phyloP scores from a whole-genome alignment of 2,797 vertebrate species.

The Enteromius anoplus region DNA sequence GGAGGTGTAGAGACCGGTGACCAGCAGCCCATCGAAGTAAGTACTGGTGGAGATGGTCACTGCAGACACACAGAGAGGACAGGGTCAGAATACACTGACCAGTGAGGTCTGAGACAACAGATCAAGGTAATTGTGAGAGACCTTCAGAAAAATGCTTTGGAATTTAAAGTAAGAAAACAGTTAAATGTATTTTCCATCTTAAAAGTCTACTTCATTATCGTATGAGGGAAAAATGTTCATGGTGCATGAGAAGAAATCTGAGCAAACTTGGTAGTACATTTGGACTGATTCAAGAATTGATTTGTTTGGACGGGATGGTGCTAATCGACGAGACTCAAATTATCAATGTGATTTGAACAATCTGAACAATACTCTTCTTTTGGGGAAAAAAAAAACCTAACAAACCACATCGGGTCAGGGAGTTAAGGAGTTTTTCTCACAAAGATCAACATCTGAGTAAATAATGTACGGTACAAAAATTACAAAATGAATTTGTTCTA shows the following conservation, averaged over 20 bases:
- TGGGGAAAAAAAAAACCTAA: background rate
- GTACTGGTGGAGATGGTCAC: slow-evolving; percentile 96
- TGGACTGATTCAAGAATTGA: background rate
- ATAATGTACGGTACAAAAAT: background rate
- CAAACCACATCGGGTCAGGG: background rate
- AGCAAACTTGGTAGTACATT: background rate
- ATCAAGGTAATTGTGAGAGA: background rate
- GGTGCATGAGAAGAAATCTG: background rate
- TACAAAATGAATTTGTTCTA: background rate
- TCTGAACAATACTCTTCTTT: background rate
- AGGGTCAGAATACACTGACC: background rate
- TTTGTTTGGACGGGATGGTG: background rate
- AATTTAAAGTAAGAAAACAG: background rate
- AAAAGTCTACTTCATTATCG: background rate
- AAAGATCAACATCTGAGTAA: background rate
- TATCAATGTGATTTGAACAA: background rate
- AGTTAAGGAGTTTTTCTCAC: background rate
- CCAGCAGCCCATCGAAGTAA: slow-evolving; percentile 93
- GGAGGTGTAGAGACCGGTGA: slow-evolving; percentile 97
- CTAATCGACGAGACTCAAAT: background rate
- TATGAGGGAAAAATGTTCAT: background rate
- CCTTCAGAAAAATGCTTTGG: background rate
- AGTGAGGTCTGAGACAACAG: background rate
- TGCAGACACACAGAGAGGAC: slow-evolving; percentile 66
- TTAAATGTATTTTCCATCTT: background rate